Base-by-base conservation (phyloP, 1,140 invertebrate species). In the Listronotus oregonensis region DNA sequence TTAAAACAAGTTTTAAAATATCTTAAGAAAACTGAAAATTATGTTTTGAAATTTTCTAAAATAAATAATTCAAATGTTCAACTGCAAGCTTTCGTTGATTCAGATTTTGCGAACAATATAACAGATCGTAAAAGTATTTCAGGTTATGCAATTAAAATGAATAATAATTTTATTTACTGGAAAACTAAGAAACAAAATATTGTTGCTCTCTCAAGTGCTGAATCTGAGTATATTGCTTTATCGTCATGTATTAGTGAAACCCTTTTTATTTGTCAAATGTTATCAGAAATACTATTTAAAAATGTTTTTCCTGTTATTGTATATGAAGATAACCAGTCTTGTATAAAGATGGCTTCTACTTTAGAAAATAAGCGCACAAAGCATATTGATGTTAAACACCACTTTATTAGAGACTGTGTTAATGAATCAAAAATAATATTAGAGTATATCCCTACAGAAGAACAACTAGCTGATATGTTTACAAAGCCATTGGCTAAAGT, bases 201-300 rank as follows among this genome's bases (percentile, higher is more conserved):
- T 40, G 68, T 74, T 31, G 58, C 75, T 27, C 50, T 74, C 7
- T 77, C 73, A 2, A 80, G 80, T 12, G 79, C 78, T 5, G 79
- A 83, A 69, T 71, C 80, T 17, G 80, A 83, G 60, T 78, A 72
- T 72, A 47, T 78, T n/a, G 71, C 76, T 21, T 66, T 66, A n/a
- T 58, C 71, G 66, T 70, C 73, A 43, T 69, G 68, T 37, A 52
- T 71, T n/a, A 77, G 76, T 66, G 71, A 79, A 17, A 43, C 71
- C 12, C 54, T 76, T 18, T 78, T 73, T 74, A 43, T 78, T 4
- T 42, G n/a, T 17, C 15, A 37, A 32, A n/a, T 70, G 17, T 49
- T 50, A 72, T 21, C 72, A 74, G 55, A 77, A 74, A 58, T 74
- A 75, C 43, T 73, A 71, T 64, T 68, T 71, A 76, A 46, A 73